These are phyloP conservation scores for Micromussa lordhowensis DNA, from an alignment of 92 coral and sea anemone genomes.

Conservation along the genomic window DNA sequence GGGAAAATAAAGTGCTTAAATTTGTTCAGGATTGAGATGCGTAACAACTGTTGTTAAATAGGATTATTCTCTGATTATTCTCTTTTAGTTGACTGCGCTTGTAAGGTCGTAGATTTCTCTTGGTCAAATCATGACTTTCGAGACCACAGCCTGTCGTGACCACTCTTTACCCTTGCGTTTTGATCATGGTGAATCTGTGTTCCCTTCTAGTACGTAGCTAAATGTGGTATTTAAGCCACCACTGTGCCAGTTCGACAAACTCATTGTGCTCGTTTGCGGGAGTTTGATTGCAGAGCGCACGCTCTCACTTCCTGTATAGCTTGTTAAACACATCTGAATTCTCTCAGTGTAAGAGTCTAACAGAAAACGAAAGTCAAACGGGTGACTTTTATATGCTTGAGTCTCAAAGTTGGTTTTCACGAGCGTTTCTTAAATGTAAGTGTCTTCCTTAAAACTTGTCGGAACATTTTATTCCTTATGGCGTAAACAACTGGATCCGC, in stretches of 20 bases:
- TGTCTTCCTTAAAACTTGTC: slow-evolving; percentile 16
- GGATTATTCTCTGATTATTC: too few relatives aligned
- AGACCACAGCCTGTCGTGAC: background rate
- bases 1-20: too few relatives aligned
- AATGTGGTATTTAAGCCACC: background rate
- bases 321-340: background rate
- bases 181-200: background rate
- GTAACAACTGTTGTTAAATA: too few relatives aligned
- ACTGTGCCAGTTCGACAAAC: background rate
- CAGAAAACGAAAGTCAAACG: background rate
- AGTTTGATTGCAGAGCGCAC: background rate
- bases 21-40: too few relatives aligned
- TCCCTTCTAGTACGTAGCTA: background rate
- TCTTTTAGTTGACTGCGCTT: background rate
- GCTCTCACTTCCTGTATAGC: background rate
- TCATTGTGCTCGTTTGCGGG: background rate
- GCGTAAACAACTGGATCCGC: slow-evolving; percentile 31
- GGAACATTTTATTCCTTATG: slow-evolving; percentile 22
- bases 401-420: background rate
- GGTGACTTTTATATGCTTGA: background rate
- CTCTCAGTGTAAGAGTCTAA: background rate
- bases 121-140: background rate
- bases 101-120: background rate
- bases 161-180: background rate
- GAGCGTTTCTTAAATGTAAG: slow-evolving; percentile 7